Percentiles rank a stretch among this genome's conserved stretches.
These are phyloP conservation scores for Mythimna impura DNA, from an alignment of 2,888 invertebrate species.

Conservation along the genomic window DNA sequence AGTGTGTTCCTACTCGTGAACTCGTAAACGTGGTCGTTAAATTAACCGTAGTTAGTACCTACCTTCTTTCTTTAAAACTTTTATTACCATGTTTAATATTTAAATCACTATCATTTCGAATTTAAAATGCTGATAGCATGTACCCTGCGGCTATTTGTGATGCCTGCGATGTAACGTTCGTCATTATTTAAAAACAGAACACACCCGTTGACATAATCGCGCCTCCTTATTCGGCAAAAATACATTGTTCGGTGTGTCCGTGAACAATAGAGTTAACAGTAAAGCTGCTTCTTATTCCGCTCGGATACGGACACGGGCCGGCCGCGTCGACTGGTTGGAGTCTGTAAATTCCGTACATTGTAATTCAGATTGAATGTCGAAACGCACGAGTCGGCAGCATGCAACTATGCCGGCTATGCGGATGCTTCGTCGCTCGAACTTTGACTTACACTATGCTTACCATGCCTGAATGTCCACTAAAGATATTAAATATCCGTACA, in stretches of 20 bases:
- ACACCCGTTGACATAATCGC: slow-evolving; percentile 88
- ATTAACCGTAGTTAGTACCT: slow-evolving; percentile 16
- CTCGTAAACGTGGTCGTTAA: slow-evolving; percentile 26
- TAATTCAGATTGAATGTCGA: slow-evolving; percentile 88
- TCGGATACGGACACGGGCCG: slow-evolving; percentile 84
- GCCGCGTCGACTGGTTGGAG: slow-evolving; percentile 72
- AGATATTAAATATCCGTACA: neutral
- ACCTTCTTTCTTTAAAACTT: slow-evolving; percentile 44
- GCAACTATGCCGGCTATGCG: slow-evolving; percentile 85
- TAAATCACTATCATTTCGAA: slow-evolving; percentile 59
- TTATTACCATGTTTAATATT: slow-evolving; percentile 58
- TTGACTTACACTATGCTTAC: slow-evolving; percentile 47
- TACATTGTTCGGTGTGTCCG: slow-evolving; percentile 87
- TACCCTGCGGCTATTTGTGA: slow-evolving; percentile 75
- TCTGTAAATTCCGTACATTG: slow-evolving; percentile 87
- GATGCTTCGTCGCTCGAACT: slow-evolving; percentile 73
- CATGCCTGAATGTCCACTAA: slow-evolving; percentile 12
- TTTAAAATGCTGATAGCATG: slow-evolving; percentile 76
- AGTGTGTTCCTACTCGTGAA: neutral
- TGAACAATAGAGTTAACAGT: slow-evolving; percentile 89
- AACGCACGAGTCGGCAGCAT: slow-evolving; percentile 87
- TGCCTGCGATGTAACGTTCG: slow-evolving; percentile 73
- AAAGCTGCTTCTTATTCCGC: slow-evolving; percentile 89
- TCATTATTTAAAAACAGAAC: slow-evolving; percentile 87
- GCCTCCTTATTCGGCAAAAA: slow-evolving; percentile 88